Conservation (phyloP, 1,140 invertebrate species). For the Meloidogyne floridensis region DNA sequence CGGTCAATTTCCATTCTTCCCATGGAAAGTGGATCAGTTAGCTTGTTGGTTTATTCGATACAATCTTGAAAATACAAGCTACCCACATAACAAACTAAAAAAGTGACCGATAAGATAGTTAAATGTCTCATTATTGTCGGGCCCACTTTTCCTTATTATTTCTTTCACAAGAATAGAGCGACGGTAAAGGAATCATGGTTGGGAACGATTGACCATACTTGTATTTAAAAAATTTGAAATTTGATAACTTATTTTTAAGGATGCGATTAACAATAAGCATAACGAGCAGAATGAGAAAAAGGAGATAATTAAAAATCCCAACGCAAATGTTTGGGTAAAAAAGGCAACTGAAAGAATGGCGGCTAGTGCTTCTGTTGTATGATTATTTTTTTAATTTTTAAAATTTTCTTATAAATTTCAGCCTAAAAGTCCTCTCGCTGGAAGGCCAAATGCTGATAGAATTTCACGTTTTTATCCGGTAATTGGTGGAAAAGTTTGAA, state of each 20-base stretch:
- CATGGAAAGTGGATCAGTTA: too few relatives aligned
- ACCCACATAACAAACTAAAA: too few relatives aligned
- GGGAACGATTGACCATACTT: too few relatives aligned
- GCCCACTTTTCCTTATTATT: too few relatives aligned
- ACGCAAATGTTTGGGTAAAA: conserved; percentile 51
- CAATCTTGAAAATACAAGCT: too few relatives aligned
- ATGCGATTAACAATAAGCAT: not conserved
- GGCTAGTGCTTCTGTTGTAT: conserved; percentile 59
- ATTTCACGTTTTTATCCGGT: conserved; percentile 1
- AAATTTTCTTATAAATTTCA: conserved; percentile 23
- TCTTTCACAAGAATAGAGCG: too few relatives aligned
- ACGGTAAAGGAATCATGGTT: too few relatives aligned
- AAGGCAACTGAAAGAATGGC: conserved; percentile 63
- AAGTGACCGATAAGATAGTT: too few relatives aligned
- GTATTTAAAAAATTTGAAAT: not conserved
- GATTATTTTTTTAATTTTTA: conserved; percentile 25
- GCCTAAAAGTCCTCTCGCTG: conserved; percentile 58
- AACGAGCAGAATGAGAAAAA: conserved; percentile 35
- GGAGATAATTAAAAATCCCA: conserved; percentile 45
- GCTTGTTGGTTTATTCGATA: too few relatives aligned
- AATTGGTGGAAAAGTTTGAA: too few relatives aligned
- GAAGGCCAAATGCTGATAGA: conserved; percentile 31
- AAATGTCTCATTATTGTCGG: too few relatives aligned
- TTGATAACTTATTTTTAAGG: not conserved
- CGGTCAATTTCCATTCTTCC: too few relatives aligned